These are phyloP conservation scores for Perognathus longimembris DNA, from an alignment of 2,113 vertebrate species.

Conservation along the genomic window DNA sequence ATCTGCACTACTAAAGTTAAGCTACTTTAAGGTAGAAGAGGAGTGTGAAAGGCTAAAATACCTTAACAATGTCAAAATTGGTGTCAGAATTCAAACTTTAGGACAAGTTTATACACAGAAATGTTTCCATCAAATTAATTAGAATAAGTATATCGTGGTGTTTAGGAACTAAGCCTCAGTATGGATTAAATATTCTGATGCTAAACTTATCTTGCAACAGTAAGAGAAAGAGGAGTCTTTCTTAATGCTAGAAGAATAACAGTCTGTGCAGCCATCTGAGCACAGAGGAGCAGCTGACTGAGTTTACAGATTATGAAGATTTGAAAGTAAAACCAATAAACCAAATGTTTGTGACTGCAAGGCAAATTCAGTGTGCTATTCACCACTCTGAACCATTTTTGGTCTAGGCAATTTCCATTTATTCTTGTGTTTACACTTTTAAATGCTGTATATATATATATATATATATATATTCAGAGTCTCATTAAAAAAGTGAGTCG, in stretches of 20 bases:
- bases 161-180: background rate
- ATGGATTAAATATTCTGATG: background rate
- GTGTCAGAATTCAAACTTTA: background rate
- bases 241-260: background rate
- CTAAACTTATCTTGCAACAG: background rate
- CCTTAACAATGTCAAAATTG: background rate
- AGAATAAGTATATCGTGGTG: background rate
- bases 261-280: background rate
- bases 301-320: background rate
- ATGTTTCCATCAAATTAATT: background rate
- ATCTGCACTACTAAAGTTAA: background rate
- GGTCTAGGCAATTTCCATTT: background rate
- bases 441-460: background rate
- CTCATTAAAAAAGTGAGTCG: background rate
- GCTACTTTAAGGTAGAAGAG: background rate
- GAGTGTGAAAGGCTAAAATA: rapidly evolving
- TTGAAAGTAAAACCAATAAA: constrained; percentile 6
- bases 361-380: background rate
- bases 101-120: background rate
- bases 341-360: background rate
- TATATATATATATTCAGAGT: background rate
- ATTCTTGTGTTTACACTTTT: background rate
- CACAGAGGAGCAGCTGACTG: background rate
- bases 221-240: background rate
- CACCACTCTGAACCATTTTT: background rate